Evolutionary conservation across 2,888 invertebrate genomes (phyloP).

Genomic region (Biston betularia): DNA sequence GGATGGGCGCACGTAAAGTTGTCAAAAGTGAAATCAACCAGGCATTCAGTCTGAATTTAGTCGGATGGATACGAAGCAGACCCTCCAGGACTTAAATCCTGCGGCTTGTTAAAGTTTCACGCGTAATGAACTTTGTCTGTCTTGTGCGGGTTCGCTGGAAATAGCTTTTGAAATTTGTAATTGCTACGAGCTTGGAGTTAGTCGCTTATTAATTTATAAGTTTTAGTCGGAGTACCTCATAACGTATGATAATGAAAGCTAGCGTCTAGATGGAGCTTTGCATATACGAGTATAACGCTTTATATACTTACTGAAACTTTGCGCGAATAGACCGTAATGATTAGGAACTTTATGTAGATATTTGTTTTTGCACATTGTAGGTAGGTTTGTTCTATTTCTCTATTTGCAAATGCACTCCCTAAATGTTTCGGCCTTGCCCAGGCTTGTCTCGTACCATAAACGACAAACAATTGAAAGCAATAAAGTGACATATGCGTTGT

Average conservation of each 20-base stretch:
- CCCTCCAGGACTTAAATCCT: slow-evolving; percentile 52
- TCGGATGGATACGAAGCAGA: slow-evolving; percentile 57
- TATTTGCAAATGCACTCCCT: slow-evolving; percentile 67
- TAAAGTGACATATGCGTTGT: slow-evolving; percentile 64
- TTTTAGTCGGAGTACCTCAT: slow-evolving; percentile 65
- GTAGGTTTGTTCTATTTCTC: slow-evolving; percentile 52
- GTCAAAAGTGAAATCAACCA: slow-evolving; percentile 59
- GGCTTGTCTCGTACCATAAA: slow-evolving; percentile 63
- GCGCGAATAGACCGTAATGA: neutral
- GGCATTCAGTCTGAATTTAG: slow-evolving; percentile 56
- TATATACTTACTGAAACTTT: neutral
- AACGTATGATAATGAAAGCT: slow-evolving; percentile 73
- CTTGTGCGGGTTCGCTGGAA: slow-evolving; percentile 25
- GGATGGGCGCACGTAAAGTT: slow-evolving; percentile 51
- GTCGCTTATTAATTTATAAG: slow-evolving; percentile 66
- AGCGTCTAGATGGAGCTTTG: slow-evolving; percentile 57
- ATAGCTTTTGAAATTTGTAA: slow-evolving; percentile 49
- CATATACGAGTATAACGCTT: slow-evolving; percentile 1
- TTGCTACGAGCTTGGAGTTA: slow-evolving; percentile 47
- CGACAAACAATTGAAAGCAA: slow-evolving; percentile 77
- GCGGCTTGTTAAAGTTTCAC: slow-evolving; percentile 56
- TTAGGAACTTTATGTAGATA: neutral
- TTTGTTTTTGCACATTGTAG: slow-evolving; percentile 27
- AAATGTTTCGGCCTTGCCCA: slow-evolving; percentile 71
- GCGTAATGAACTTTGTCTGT: slow-evolving; percentile 55